Evolutionary conservation across 92 coral and sea anemone species (phyloP).

Genomic region (Palythoa heliodiscus): DNA sequence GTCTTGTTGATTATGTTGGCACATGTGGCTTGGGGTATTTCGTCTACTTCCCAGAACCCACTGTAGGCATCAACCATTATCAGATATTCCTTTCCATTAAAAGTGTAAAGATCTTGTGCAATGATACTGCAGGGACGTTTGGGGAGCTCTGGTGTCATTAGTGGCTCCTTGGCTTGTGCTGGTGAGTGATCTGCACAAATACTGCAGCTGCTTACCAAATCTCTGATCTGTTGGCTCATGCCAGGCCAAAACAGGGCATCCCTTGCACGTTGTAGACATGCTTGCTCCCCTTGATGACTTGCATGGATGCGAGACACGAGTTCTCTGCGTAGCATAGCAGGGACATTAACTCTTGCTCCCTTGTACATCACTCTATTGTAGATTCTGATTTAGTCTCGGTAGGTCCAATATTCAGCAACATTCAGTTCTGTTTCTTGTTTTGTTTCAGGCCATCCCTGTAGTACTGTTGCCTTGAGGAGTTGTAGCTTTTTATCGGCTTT

Average conservation of each 20-base stretch:
- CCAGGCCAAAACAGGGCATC: not conserved
- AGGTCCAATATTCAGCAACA: not conserved
- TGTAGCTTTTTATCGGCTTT: not conserved
- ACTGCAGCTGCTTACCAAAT: constrained; percentile 18
- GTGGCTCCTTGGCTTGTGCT: constrained; percentile 21
- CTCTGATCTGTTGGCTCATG: not conserved
- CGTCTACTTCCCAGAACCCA: constrained; percentile 30
- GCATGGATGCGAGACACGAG: not conserved
- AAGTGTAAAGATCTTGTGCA: constrained; percentile 3
- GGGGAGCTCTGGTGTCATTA: constrained; percentile 43
- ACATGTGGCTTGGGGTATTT: not conserved
- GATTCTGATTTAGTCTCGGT: not conserved
- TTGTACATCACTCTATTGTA: not conserved
- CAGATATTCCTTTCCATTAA: constrained; percentile 11
- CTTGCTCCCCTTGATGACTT: not conserved
- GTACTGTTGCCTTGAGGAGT: too few species aligned
- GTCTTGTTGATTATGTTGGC: not conserved
- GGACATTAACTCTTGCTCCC: not conserved
- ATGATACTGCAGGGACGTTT: not conserved
- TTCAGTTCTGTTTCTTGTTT: too few species aligned
- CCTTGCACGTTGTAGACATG: not conserved
- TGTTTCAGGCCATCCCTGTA: too few species aligned
- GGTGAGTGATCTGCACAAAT: constrained; percentile 8
- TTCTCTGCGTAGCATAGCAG: not conserved
- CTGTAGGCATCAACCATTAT: constrained; percentile 20